Evolutionary conservation across 2,113 vertebrate species (phyloP), one percentile per base, ranked within the genome.

Genomic region (Xiphophorus hellerii): DNA sequence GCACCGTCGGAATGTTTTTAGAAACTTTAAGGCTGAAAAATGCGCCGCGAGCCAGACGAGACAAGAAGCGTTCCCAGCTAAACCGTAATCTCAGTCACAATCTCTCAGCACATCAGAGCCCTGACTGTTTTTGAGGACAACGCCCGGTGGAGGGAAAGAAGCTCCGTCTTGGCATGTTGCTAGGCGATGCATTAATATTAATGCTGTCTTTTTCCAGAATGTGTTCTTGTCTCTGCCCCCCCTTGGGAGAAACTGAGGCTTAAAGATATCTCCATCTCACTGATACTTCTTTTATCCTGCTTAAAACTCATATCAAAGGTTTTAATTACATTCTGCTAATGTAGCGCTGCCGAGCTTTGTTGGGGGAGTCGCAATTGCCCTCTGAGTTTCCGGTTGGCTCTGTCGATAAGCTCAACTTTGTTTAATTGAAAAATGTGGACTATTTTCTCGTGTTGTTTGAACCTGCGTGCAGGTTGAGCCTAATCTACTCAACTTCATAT

Each of bases 121-220:
- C 58, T 42, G 81, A 66, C 67, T 75, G 66, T 82, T 88, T 54
- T 77, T 80, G 71, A 88, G 79, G 70, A 82, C 74, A 71, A 63
- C 27, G 74, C 42, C 76, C 77, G 63, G 73, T 74, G 54, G 84
- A 84, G 74, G 72, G 71, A 85, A 35, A 78, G 62, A 79, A 89
- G 86, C 70, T 86, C 70, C 37, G 17, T 89, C 71, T 88, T 80
- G 85, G 81, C 81, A 89, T 76, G 87, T 91, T 89, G 84, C 81
- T 84, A 90, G 89, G 87, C 75, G 71, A 89, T 85, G 82, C 81
- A 91, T 90, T 88, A 92, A 90, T 92, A 92, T 91, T 91, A 90
- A 93, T 92, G 82, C 76, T 76, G 78, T 89, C 83, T 84, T 84
- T 86, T 77, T 71, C 84, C 71, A 70, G 84, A 90, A 81, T 27